Conservation (phyloP, 2,113 vertebrate genomes). For the Merops nubicus region DNA sequence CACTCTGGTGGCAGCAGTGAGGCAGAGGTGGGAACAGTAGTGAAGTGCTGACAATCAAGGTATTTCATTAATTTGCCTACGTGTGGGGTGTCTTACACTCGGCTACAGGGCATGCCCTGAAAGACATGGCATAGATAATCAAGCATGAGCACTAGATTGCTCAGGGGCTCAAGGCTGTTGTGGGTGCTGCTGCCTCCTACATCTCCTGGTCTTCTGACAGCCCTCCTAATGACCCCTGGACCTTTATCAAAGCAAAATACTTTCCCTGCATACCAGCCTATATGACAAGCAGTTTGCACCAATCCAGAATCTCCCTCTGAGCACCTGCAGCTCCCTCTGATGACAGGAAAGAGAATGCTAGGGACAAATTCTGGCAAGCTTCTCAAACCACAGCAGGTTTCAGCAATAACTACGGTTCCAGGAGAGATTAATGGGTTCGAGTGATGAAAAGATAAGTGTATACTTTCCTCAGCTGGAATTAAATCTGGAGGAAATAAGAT, state of each 20-base stretch:
- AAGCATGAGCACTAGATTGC: neutral
- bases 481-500: conserved; percentile 22
- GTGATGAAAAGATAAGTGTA: neutral
- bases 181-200: neutral
- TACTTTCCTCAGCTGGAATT: neutral
- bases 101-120: neutral
- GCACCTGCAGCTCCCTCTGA: neutral
- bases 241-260: neutral
- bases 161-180: neutral
- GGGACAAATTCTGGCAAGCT: neutral
- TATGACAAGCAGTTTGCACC: neutral
- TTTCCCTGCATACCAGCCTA: neutral
- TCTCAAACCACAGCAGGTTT: neutral
- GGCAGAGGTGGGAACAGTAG: neutral
- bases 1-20: neutral
- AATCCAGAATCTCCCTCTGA: neutral
- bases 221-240: neutral
- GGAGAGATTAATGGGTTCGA: neutral
- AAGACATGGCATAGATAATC: neutral
- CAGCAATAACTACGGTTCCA: neutral
- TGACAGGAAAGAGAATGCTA: rapidly evolving
- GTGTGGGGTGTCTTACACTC: neutral
- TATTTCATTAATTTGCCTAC: neutral
- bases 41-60: neutral
- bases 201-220: neutral